Conservation (phyloP, 2,888 invertebrate genomes). For the Drosophila eohydei region DNA sequence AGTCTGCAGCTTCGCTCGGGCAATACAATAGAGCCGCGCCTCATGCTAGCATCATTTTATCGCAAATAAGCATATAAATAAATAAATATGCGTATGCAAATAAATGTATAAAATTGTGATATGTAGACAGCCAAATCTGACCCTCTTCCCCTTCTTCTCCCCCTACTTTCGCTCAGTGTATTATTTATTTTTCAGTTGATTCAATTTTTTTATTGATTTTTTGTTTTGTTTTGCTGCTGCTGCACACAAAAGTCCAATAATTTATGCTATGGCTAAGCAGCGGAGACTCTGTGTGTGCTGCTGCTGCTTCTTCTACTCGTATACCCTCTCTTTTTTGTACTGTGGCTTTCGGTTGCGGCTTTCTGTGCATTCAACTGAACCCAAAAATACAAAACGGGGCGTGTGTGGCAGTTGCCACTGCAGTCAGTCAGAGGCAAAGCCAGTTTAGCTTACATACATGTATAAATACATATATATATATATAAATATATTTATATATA, state of each 20-base stretch:
- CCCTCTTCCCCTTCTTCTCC: neutral
- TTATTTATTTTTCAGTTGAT: constrained; percentile 21
- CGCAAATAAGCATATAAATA: constrained; percentile 59
- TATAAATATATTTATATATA: neutral
- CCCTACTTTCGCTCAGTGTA: constrained; percentile 10
- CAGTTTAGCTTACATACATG: constrained; percentile 8
- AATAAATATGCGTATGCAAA: constrained; percentile 50
- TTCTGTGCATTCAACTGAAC: constrained; percentile 68
- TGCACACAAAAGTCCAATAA: constrained; percentile 74
- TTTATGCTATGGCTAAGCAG: constrained; percentile 72
- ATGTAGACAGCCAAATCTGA: neutral
- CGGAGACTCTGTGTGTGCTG: constrained; percentile 34
- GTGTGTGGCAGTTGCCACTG: constrained; percentile 24
- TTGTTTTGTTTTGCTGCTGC: neutral
- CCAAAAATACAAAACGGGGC: constrained; percentile 29
- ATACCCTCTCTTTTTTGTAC: constrained; percentile 41
- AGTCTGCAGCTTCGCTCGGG: neutral
- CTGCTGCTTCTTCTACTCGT: constrained; percentile 9
- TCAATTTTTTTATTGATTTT: constrained; percentile 37
- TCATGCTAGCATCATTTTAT: constrained; percentile 36
- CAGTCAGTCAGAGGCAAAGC: neutral
- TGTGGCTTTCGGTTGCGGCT: constrained; percentile 48
- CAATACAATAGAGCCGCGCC: constrained; percentile 35
- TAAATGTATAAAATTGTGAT: constrained; percentile 30
- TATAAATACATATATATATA: constrained; percentile 3